Base-by-base conservation (phyloP, 2,113 vertebrate species). In the Galeopterus variegatus region DNA sequence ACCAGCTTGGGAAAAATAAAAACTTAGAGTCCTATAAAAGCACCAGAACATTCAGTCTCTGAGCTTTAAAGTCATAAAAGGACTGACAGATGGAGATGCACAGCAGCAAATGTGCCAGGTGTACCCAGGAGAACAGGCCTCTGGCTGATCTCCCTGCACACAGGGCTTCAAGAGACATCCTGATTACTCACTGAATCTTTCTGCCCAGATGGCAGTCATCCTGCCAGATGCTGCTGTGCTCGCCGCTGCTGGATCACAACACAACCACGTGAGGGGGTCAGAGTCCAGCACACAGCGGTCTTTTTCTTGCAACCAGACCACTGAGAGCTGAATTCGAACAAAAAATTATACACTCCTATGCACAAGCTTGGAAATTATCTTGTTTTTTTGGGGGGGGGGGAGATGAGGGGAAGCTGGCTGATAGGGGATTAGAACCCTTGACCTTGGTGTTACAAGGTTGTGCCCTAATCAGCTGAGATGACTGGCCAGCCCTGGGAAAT, bases 181-280 rank as follows among this genome's bases (percentile, higher is more conserved):
- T 60, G 41, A 28, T 64, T 56, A 77, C 17, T 83, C 21, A 5
- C 26, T 0, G 0, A 28, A 60, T 17, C 73, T 15, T 67, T 58
- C 92, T 21, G 54, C 52, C 17, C 33, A 4, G 50, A 17, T 8
- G 72, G 45, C 52, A 18, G n/a, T 21, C 24, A 65, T 2, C 67
- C 52, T 50, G 58, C 88, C 89, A 79, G 54, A 60, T 1, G n/a
- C 26, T 31, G 33, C 91, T 2, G 0, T 1, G 2, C 8, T 31
- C 0, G 0, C 36, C 9, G 5, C 88, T 60, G 41, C 84, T 9
- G 69, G 50, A 28, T 17, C n/a, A n/a, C 3, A 19, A 3, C 21
- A 54, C 60, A 0, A 28, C 31, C n/a, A 12, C 15, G 9, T 6
- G 1, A 10, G 31, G 4, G 0, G 5, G 28, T 5, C 23, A 33